These are phyloP conservation scores for Andricus quercusramuli DNA, from an alignment of 2,888 invertebrate genomes.

Conservation along the genomic window DNA sequence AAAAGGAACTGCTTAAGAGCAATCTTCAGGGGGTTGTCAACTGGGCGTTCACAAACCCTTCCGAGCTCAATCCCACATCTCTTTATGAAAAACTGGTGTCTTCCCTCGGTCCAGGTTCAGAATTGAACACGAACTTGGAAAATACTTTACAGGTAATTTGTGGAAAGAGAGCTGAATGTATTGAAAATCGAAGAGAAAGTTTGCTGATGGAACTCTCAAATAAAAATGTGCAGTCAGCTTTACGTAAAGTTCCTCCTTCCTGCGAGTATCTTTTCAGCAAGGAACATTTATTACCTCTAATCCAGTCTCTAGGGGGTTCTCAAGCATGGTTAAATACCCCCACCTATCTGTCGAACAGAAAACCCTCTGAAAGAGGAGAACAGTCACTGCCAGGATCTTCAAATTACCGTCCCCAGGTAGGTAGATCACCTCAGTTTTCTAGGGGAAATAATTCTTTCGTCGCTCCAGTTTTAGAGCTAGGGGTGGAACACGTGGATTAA, in stretches of 20 bases:
- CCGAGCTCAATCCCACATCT: constrained; percentile 39
- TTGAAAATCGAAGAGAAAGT: constrained; percentile 47
- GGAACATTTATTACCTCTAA: no score
- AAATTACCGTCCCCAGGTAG: constrained; percentile 12
- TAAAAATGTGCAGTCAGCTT: no score
- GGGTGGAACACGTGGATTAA: no score
- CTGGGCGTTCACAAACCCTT: constrained; percentile 44
- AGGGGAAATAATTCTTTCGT: no score
- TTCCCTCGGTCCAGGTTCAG: constrained; percentile 31
- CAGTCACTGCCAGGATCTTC: background rate
- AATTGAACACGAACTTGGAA: background rate
- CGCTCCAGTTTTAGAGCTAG: no score
- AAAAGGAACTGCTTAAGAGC: no score
- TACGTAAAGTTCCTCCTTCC: no score
- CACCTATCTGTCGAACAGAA: background rate
- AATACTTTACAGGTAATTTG: constrained; percentile 43
- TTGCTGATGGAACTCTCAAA: constrained; percentile 45
- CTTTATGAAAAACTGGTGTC: constrained; percentile 44
- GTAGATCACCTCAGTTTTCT: constrained; percentile 25
- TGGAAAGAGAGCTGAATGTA: constrained; percentile 54
- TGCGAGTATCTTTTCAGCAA: no score
- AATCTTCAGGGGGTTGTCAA: constrained; percentile 13
- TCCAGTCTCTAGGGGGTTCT: no score
- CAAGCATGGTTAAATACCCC: constrained; percentile 52
- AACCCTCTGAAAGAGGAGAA: background rate